Conservation (phyloP, 2,797 vertebrate species). For the Hipposideros larvatus region DNA sequence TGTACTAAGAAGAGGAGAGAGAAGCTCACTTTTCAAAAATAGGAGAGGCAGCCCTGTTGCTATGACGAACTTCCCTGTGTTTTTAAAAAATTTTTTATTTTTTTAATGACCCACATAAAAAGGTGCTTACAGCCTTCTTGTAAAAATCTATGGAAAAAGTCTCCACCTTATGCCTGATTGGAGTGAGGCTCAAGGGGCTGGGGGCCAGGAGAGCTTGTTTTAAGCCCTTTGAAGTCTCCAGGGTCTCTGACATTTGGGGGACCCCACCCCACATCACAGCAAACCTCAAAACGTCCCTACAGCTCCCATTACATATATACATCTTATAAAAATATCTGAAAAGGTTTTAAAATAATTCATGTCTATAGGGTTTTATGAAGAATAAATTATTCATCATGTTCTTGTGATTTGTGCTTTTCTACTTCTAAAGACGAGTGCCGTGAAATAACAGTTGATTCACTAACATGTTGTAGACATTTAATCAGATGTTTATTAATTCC, state of each 20-base stretch:
- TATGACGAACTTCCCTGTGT: conserved; percentile 61
- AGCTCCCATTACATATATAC: background rate
- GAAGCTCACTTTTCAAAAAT: conserved; percentile 70
- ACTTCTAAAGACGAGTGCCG: background rate
- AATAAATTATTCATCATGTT: background rate
- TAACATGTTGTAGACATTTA: background rate
- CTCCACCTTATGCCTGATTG: background rate
- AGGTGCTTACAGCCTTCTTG: conserved; percentile 56
- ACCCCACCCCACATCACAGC: background rate
- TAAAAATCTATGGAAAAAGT: conserved; percentile 47
- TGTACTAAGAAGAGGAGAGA: conserved; percentile 22
- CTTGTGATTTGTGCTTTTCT: background rate
- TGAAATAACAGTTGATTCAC: background rate
- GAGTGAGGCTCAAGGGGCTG: background rate
- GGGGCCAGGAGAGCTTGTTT: background rate
- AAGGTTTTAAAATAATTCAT: background rate
- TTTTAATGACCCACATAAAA: conserved; percentile 75
- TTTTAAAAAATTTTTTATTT: conserved; percentile 43
- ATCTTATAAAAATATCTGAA: background rate
- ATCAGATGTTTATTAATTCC: background rate
- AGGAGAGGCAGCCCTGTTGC: conserved; percentile 68
- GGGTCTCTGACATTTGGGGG: background rate
- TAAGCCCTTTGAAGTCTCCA: background rate
- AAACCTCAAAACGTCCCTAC: background rate
- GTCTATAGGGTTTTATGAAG: background rate